phyloP scores from a whole-genome alignment of 2,113 vertebrate genomes.

The Engystomops pustulosus region DNA sequence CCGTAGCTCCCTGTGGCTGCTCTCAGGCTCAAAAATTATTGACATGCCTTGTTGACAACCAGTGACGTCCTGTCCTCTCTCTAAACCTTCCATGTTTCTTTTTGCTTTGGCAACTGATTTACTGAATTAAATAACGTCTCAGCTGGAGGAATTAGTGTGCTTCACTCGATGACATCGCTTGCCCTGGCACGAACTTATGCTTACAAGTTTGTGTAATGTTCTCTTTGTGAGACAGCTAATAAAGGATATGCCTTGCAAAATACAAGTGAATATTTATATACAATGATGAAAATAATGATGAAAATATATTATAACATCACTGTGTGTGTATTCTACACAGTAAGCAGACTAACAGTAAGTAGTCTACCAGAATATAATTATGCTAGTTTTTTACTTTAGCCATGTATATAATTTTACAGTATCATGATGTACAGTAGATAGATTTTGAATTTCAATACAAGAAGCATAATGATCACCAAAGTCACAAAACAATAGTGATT shows the following conservation, averaged over 20 bases:
- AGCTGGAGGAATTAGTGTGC: conserved; percentile 22
- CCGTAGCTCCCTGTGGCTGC: no score
- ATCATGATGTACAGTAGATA: no score
- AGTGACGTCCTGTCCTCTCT: no score
- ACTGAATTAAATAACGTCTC: conserved; percentile 22
- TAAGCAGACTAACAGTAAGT: not conserved
- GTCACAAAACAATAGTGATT: no score
- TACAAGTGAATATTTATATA: not conserved
- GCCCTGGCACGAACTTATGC: conserved; percentile 35
- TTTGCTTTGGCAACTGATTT: conserved; percentile 21
- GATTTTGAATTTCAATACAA: no score
- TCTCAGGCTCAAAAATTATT: no score
- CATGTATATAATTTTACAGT: no score
- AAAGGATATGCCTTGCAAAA: not conserved
- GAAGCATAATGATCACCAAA: no score
- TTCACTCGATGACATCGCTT: conserved; percentile 41
- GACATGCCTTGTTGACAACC: no score
- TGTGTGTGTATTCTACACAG: not conserved
- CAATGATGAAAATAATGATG: not conserved
- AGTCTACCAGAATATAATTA: not conserved
- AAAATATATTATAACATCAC: not conserved
- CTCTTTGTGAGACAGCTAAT: conserved; percentile 3
- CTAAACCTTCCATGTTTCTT: not conserved
- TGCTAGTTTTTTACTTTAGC: no score
- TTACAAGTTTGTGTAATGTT: conserved; percentile 28